phyloP scores from a whole-genome alignment of 2,113 vertebrate genomes.

The Myanophis thanlyinensis region DNA sequence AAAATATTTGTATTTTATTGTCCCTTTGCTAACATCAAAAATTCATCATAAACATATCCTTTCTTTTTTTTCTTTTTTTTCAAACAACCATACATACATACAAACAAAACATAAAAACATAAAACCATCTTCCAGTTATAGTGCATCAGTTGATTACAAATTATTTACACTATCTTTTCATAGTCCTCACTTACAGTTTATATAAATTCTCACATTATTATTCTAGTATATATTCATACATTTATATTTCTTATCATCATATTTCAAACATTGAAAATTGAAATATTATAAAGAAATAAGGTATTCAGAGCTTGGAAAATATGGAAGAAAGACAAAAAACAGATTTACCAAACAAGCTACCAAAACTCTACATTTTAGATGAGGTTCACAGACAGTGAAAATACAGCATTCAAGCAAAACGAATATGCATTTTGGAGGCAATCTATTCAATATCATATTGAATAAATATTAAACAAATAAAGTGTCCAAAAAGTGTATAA shows the following conservation, averaged over 20 bases:
- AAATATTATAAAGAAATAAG: constrained; percentile 18
- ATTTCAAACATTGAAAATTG: neutral
- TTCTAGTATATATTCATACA: no score
- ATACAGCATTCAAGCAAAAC: neutral
- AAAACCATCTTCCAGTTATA: no score
- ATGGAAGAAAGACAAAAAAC: neutral
- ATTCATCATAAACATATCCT: neutral
- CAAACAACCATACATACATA: no score
- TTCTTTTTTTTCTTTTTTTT: no score
- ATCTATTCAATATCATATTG: neutral
- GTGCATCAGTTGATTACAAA: no score
- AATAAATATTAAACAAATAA: neutral
- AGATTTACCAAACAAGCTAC: neutral
- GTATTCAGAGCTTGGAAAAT: neutral
- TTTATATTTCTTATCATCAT: neutral
- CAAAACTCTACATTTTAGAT: neutral
- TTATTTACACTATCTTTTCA: no score
- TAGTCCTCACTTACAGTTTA: no score
- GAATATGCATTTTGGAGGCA: neutral
- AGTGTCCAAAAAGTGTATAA: neutral
- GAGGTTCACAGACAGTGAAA: neutral
- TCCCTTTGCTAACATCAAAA: neutral
- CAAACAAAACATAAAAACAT: no score
- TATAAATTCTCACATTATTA: no score
- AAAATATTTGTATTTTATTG: neutral